Percentiles rank a stretch among this genome's conserved stretches.
Evolutionary conservation across 2,888 invertebrate species (phyloP).

Genomic region (Cactoblastis cactorum): DNA sequence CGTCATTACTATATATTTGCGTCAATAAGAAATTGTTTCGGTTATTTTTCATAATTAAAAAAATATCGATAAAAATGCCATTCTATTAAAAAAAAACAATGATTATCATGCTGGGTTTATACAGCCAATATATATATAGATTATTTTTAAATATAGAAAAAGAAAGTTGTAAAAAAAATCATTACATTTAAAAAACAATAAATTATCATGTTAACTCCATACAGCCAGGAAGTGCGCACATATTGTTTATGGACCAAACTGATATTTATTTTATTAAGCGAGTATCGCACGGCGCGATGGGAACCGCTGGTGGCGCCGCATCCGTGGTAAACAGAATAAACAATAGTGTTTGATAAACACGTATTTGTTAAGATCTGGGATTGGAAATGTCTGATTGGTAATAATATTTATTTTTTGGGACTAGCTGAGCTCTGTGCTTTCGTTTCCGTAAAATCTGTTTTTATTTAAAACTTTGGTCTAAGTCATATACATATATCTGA

Average conservation of each 20-base stretch:
- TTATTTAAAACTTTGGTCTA: neutral
- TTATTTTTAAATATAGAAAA: too few species aligned
- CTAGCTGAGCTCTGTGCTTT: too few species aligned
- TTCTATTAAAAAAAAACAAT: too few species aligned
- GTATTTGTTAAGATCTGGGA: neutral
- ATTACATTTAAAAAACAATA: too few species aligned
- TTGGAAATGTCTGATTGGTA: neutral
- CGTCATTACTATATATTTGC: too few species aligned
- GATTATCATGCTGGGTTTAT: too few species aligned
- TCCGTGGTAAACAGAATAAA: constrained; percentile 34
- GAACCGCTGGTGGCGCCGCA: constrained; percentile 42
- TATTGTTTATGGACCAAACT: constrained; percentile 68
- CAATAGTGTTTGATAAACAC: constrained; percentile 27
- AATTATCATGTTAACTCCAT: constrained; percentile 41
- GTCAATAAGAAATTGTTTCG: too few species aligned
- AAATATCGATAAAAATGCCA: too few species aligned
- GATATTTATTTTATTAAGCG: constrained; percentile 76
- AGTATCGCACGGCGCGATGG: constrained; percentile 69
- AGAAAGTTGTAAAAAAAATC: neutral
- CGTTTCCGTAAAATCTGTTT: too few species aligned
- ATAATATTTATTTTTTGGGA: neutral
- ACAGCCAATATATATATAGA: too few species aligned
- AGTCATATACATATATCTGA: too few species aligned
- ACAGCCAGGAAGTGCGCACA: constrained; percentile 45
- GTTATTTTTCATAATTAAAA: too few species aligned